Base-by-base conservation (phyloP, 2,113 vertebrate genomes). In the Nerophis lumbriciformis region DNA sequence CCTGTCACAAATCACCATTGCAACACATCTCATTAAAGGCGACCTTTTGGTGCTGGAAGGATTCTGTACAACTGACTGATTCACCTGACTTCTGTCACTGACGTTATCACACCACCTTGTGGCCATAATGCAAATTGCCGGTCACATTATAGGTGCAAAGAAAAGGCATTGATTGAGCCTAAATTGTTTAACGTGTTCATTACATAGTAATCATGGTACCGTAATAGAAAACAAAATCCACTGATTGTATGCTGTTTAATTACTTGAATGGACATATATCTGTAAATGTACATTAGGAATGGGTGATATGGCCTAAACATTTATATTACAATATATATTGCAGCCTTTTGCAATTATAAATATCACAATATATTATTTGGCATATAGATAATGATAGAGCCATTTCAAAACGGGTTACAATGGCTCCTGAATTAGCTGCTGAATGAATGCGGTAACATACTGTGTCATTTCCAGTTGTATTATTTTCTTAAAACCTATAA, bases 61-160 rank as follows among this genome's bases (percentile, higher is more conserved):
- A 39, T 39, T 38, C 53, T 54, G 53, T 59, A 44, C 8, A 6
- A 16, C 38, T 12, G 16, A 56, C 37, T 15, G n/a, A 42, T 1
- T 6, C 6, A 4, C 21, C n/a, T 0, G 1, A 21, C 15, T 44
- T 65, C 55, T 49, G 58, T 81, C 77, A 59, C 38, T 79, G 37
- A 76, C 66, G 63, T 66, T 72, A 49, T 61, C 8, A 19, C 57
- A 44, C 86, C 87, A 83, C 68, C 85, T 83, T 59, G 81, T 87
- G 87, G 84, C 28, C 61, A 68, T 9, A 0, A 48, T 0, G 1
- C 4, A 5, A 10, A 75, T 8, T 0, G 16, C 37, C 57, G 4
- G 49, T 11, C 6, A 42, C 4, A 3, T 51, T 4, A 28, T 5
- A 38, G 52, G 28, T 42, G 58, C 53, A 63, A 69, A 13, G 37